Evolutionary conservation across 2,797 vertebrate species (phyloP), one percentile per base, ranked within the genome.

Genomic region (Fistularia commersonii): DNA sequence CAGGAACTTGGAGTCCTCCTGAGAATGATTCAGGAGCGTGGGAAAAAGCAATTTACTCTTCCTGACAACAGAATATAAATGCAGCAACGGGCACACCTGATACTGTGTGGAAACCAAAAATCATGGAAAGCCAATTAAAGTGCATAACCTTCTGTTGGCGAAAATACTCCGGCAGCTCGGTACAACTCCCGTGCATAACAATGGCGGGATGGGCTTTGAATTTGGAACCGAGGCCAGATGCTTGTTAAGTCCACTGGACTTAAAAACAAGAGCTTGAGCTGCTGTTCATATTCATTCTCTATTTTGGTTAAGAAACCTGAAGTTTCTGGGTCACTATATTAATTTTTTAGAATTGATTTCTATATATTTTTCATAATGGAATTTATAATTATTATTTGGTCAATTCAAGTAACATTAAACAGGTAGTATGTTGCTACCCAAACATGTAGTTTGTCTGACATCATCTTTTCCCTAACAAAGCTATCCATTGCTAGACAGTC

Each of bases 1-100:
- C 23, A 23, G 23, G 2, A 23, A 23, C 23, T 23, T 23, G 23
- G 23, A 23, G 23, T 23, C 4, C 39, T 46, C 13, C 50, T 54
- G 70, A 37, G 59, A 60, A 59, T 42, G 47, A 59, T 64, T 35
- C 51, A 45, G 47, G 57, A 74, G 62, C 38, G 71, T 77, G 72
- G 64, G 80, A 79, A 64, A 58, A 31, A 51, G 51, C 37, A 79
- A 72, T 76, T 71, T 72, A 59, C 32, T 60, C 55, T 64, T 82
- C 56, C 43, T 38, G 45, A 23, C 23, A 4, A 23, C 23, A 12
- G 39, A 3, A 11, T 12, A 41, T 12, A 10, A 74, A 72, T 70
- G 43, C 57, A 60, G 51, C 45, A 51, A 77, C 75, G 52, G 78
- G 79, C 50, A 66, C 1, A 54, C 45, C 51, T 59, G 51, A 65